Percentiles rank a stretch among this genome's conserved stretches.
phyloP scores from a whole-genome alignment of 2,113 vertebrate species.

The Nyctibius bracteatus region DNA sequence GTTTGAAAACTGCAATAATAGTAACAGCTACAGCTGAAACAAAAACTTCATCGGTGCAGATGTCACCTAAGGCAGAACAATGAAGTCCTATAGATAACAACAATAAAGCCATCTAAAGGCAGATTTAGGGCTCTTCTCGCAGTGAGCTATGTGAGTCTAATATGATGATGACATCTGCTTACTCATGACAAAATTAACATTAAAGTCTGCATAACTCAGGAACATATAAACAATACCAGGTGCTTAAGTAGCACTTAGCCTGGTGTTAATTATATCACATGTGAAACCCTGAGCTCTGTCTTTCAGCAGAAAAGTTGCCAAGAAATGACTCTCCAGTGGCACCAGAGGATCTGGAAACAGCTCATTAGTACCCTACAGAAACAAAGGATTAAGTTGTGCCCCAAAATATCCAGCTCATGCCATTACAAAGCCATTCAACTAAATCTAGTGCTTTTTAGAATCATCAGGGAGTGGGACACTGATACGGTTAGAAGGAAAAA shows the following conservation, averaged over 20 bases:
- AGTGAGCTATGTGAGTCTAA: background rate
- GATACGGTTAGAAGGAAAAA: background rate
- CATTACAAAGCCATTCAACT: background rate
- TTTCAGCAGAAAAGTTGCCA: background rate
- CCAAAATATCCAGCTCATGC: background rate
- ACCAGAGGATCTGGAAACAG: slow-evolving; percentile 16
- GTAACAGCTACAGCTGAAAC: background rate
- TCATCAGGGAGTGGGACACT: background rate
- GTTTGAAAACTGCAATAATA: background rate
- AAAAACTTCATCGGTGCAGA: background rate
- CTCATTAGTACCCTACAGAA: slow-evolving; percentile 15
- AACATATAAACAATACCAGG: background rate
- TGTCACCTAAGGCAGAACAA: background rate
- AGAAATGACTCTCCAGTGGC: background rate
- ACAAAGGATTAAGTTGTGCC: slow-evolving; percentile 14
- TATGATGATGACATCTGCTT: background rate
- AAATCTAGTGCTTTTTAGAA: background rate
- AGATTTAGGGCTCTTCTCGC: background rate
- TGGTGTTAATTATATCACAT: slow-evolving; percentile 14
- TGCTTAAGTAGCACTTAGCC: slow-evolving; percentile 18
- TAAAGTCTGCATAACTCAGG: background rate
- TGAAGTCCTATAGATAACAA: background rate
- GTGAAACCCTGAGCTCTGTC: background rate
- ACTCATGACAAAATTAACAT: background rate
- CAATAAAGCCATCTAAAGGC: background rate